Evolutionary conservation across 2,797 vertebrate species (phyloP), one percentile per base, ranked within the genome.

Genomic region (Onychomys arenicola): DNA sequence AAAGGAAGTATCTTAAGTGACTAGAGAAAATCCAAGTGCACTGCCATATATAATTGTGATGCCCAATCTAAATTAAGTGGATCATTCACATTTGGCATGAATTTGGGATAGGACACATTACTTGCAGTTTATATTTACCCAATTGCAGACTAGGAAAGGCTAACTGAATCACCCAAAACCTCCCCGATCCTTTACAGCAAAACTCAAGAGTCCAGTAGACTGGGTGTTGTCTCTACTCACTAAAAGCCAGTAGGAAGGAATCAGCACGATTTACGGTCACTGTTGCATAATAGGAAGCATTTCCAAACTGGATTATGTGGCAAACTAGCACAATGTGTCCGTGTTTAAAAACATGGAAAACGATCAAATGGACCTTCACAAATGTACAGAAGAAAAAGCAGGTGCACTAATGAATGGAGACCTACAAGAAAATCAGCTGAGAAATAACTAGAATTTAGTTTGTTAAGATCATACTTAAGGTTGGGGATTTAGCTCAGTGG

Each of bases 261-360:
- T 13, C 3, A 57, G 32, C 32, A 6, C 55, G 25, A 55, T 25
- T 91, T 90, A 81, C 49, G 67, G 34, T 69, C 27, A 86, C 92
- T 76, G 89, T 96, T 89, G 84, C 77, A 21, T 93, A 92, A 93
- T 13, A 63, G 23, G 81, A 91, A 88, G 11, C 43, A 75, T 87
- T 96, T 97, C 27, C 61, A 87, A 91, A 55, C 59, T 57, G 29
- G 71, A 89, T 95, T 69, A 94, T 37, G 11, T 77, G 78, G 49
- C 77, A 90, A 89, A 96, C 69, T n/a, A 2, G 34, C 82, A 21
- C 75, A 46, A 75, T 57, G 55, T 85, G 11, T 34, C n/a, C 12
- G 3, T 81, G 34, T 77, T 90, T 87, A 40, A 92, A 96, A 94
- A 93, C 9, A 95, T 40, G 14, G 32, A 34, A 9, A 40, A 13